These are phyloP conservation scores for Antechinus stuartii DNA, from an alignment of 2,113 vertebrate species.

Conservation along the genomic window DNA sequence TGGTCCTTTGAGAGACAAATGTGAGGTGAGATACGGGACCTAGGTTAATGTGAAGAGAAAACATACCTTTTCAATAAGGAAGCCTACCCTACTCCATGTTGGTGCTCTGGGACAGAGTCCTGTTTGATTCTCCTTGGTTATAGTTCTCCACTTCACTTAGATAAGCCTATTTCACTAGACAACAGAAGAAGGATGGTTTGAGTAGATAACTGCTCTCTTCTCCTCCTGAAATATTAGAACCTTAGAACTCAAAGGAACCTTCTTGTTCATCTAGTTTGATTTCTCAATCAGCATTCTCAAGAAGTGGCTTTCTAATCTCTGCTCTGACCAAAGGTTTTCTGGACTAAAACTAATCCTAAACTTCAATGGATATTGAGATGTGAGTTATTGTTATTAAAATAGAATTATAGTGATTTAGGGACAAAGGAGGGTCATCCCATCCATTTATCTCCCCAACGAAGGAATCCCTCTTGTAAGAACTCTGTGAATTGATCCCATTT, in stretches of 20 bases:
- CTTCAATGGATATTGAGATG: background rate
- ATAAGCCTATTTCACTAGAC: background rate
- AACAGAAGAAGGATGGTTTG: background rate
- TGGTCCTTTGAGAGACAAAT: background rate
- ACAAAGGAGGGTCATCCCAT: background rate
- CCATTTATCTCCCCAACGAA: background rate
- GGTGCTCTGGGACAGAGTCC: background rate
- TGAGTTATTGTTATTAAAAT: background rate
- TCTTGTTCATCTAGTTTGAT: background rate
- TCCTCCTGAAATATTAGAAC: background rate
- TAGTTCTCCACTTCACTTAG: background rate
- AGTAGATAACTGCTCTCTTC: background rate
- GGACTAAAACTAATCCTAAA: no score
- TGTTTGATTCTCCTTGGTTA: background rate
- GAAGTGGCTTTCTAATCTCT: background rate
- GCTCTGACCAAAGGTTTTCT: background rate
- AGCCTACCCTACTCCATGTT: background rate
- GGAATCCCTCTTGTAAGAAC: no score
- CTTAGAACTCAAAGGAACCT: background rate
- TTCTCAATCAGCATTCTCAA: background rate
- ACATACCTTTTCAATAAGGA: background rate
- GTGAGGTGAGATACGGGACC: background rate
- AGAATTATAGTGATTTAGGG: background rate
- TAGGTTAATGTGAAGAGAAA: background rate
- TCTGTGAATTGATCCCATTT: background rate